Conservation (phyloP, 2,797 vertebrate genomes). For the Octomys mimax region DNA sequence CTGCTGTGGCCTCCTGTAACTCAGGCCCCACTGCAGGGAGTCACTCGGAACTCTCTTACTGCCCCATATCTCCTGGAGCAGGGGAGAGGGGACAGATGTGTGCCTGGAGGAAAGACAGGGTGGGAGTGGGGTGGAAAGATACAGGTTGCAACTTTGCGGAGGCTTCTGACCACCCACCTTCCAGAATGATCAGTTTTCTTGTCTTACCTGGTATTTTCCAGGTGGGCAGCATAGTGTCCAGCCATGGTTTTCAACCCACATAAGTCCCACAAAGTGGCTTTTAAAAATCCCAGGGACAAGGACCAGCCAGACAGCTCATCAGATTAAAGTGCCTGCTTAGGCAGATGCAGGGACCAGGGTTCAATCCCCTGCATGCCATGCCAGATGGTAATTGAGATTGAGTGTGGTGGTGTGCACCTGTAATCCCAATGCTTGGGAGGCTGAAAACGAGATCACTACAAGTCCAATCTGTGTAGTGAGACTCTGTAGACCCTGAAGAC, state of each 20-base stretch:
- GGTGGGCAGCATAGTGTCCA: background rate
- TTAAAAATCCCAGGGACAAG: background rate
- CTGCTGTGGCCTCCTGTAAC: background rate
- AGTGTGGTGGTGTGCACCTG: too few relatives aligned
- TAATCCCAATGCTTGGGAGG: too few relatives aligned
- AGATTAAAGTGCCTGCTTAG: too few relatives aligned
- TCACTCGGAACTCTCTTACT: background rate
- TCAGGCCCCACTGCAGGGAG: background rate
- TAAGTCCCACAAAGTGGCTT: background rate
- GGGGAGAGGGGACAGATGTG: background rate
- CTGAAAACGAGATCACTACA: too few relatives aligned
- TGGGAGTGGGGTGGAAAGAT: rapidly evolving
- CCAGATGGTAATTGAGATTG: too few relatives aligned
- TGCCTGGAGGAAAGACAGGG: rapidly evolving
- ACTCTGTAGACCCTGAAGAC: too few relatives aligned
- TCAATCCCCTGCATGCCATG: too few relatives aligned
- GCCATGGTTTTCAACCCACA: background rate
- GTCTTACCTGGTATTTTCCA: background rate
- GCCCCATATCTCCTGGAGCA: background rate
- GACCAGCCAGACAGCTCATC: too few relatives aligned
- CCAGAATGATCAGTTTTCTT: background rate
- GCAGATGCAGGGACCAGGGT: too few relatives aligned
- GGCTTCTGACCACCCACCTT: background rate
- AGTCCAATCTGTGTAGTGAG: too few relatives aligned
- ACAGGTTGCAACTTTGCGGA: background rate